Conservation (phyloP, 2,888 invertebrate species). For the Frankliniella fusca region DNA sequence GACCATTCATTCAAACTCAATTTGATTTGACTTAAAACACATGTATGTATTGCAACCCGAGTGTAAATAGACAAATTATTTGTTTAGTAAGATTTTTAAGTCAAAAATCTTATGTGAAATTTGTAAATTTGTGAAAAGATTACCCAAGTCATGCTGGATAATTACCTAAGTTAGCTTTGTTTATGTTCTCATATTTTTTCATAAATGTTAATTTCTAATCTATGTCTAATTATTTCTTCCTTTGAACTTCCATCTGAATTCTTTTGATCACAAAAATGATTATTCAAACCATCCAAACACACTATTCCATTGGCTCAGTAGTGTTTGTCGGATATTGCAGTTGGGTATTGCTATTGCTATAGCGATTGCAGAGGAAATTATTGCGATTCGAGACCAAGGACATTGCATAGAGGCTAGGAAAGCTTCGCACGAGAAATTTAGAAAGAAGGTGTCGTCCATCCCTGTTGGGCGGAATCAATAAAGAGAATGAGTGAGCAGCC, state of each 20-base stretch:
- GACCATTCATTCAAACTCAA: background rate
- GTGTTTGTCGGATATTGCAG: too few species aligned
- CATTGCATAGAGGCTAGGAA: too few species aligned
- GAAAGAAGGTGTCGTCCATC: too few species aligned
- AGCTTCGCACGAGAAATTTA: too few species aligned
- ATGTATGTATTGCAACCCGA: background rate
- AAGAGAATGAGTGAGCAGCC: too few species aligned
- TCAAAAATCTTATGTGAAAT: background rate
- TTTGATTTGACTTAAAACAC: background rate
- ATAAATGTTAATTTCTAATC: constrained; percentile 14
- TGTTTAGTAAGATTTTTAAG: constrained; percentile 5
- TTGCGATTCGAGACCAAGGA: too few species aligned
- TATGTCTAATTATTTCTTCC: background rate
- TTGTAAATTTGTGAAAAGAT: constrained; percentile 10
- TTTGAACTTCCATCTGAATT: background rate
- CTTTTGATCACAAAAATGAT: too few species aligned
- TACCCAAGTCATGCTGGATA: constrained; percentile 14
- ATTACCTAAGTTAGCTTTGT: constrained; percentile 14
- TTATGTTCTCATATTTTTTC: constrained; percentile 23
- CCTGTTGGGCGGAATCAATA: too few species aligned
- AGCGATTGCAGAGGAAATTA: too few species aligned
- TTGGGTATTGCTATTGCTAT: too few species aligned
- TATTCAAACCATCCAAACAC: background rate
- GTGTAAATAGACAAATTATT: background rate
- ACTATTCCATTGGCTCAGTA: background rate